Evolutionary conservation across 2,797 vertebrate species (phyloP).

Genomic region (Linurgus olivaceus): DNA sequence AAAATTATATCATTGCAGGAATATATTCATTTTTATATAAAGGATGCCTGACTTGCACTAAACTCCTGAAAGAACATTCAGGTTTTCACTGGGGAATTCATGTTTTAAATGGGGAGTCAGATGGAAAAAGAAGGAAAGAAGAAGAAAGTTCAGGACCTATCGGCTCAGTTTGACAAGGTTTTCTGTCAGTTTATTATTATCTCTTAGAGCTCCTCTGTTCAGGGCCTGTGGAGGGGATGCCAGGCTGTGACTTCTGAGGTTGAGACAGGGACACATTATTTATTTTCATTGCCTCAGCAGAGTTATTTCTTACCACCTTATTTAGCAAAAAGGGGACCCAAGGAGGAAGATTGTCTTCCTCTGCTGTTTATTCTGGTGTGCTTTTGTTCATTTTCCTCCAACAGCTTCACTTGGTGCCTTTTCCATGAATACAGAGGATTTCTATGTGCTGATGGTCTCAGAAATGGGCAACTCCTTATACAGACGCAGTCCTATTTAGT

Average conservation of each 20-base stretch:
- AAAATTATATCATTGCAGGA: background rate
- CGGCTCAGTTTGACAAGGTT: background rate
- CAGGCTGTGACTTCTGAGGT: fast-evolving
- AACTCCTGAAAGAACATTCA: background rate
- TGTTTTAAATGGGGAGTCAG: background rate
- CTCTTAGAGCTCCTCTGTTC: background rate
- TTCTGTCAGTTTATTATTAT: background rate
- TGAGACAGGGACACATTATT: background rate
- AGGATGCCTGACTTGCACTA: background rate
- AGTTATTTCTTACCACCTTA: background rate
- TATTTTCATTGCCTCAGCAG: background rate
- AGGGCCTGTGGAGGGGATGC: fast-evolving
- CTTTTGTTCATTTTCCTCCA: background rate
- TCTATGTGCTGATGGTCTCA: background rate
- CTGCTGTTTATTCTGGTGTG: background rate
- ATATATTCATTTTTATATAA: background rate
- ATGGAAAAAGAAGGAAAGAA: background rate
- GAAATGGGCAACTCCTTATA: background rate
- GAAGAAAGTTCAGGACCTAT: background rate
- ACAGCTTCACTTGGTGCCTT: background rate
- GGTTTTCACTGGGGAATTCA: background rate
- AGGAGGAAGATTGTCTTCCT: background rate
- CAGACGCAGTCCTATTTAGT: background rate
- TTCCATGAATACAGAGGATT: background rate
- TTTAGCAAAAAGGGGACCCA: background rate